Evolutionary conservation across 2,113 vertebrate species (phyloP).

Genomic region (Urocynchramus pylzowi): DNA sequence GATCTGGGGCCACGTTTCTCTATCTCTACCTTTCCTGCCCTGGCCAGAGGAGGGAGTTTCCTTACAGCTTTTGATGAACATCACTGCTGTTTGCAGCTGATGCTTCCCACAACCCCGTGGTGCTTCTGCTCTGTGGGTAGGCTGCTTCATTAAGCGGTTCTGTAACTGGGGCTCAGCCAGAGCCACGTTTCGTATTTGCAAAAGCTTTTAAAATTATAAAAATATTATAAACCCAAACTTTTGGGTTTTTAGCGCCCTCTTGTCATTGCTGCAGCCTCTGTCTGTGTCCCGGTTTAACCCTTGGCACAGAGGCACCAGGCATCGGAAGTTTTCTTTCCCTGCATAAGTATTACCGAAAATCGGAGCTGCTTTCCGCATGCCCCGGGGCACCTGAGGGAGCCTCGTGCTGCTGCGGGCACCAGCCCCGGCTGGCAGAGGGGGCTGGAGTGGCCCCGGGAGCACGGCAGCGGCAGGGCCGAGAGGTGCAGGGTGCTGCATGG

Average conservation of each 20-base stretch:
- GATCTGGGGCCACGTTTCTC: accelerated
- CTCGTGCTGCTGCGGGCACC: background rate
- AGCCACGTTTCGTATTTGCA: background rate
- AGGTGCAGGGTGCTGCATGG: accelerated
- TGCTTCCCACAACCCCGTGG: background rate
- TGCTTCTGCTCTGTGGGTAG: background rate
- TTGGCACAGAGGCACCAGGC: background rate
- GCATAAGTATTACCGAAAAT: background rate
- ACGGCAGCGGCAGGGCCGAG: background rate
- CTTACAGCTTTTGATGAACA: background rate
- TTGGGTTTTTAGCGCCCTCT: background rate
- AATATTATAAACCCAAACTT: background rate
- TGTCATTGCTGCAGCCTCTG: background rate
- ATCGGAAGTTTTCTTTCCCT: background rate
- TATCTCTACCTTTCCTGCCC: background rate
- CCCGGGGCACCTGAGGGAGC: background rate
- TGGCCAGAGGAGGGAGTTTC: background rate
- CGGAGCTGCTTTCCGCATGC: background rate
- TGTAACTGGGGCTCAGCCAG: background rate
- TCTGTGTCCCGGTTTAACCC: background rate
- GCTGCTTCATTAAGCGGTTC: background rate
- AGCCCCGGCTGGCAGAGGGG: too few relatives aligned
- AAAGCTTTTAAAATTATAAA: background rate
- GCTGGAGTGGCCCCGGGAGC: too few relatives aligned
- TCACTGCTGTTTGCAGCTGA: background rate